Evolutionary conservation across 2,797 vertebrate genomes (phyloP), one percentile per base, ranked within the genome.

Genomic region (Notoglanidium macrostoma): DNA sequence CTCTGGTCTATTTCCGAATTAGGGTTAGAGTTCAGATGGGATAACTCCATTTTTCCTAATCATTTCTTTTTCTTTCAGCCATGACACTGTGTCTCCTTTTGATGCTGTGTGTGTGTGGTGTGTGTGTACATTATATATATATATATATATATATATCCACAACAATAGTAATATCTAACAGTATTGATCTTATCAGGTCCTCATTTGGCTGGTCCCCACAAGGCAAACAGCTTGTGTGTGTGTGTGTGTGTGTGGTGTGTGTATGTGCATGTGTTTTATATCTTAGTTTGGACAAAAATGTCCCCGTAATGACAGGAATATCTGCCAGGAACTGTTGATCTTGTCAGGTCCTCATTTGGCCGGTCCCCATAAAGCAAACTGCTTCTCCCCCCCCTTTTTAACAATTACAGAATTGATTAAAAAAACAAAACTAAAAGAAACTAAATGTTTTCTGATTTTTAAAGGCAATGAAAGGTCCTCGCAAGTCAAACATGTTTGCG

Each of bases 1-100:
- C n/a, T 77, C 79, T 70, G 80, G 29, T 87, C 59, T 88, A 85
- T 87, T 89, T 89, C 84, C 84, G 82, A 85, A 88, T 76, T 76
- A 51, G 74, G 29, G 88, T 88, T 89, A 76, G 74, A 89, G 90
- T 88, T 90, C 89, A 89, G 84, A 82, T 51, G n/a, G 86, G 86
- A 87, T 87, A 87, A 78, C 63, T 87, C 79, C 67, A 82, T 86
- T 89, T 79, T 88, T 87, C 81, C 57, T 72, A 67, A 86, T 77
- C 80, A 86, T 89, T 84, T 81, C 54, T 77, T 65, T 86, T 49
- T 57, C 19, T 29, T 63, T 49, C 35, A 65, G 14, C 54, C 61
- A 14, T 57, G 54, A 84, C 84, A 72, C 23, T 17, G n/a, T 12
- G 4, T 72, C 44, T 87, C 61, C 57, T 76, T 74, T 85, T 68